Evolutionary conservation across 2,113 vertebrate species (phyloP), one percentile per base, ranked within the genome.

Genomic region (Bostrychus sinensis): DNA sequence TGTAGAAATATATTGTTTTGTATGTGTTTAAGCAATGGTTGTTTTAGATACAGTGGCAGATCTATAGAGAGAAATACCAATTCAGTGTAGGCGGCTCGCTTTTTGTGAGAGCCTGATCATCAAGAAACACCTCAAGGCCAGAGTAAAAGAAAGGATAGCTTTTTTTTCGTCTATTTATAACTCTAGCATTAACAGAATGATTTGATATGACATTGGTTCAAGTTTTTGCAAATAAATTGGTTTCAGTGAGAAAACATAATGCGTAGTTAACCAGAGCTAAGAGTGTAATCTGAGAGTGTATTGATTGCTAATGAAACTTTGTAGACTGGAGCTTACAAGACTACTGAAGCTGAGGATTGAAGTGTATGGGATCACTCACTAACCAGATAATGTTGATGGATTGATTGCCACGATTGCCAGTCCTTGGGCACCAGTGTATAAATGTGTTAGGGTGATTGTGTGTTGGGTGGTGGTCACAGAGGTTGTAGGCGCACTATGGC

Each of bases 1-100:
- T n/a, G n/a, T n/a, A n/a, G n/a, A n/a, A n/a, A n/a, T n/a, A n/a
- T n/a, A n/a, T n/a, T n/a, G n/a, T n/a, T n/a, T n/a, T n/a, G n/a
- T n/a, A 62, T 56, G 45, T 70, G 67, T 75, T 77, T 68, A 76
- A n/a, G 65, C 78, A 81, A 59, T 37, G 38, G 13, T 66, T 87
- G 67, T 66, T 87, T 82, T 78, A 72, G 58, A 89, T 89, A 72
- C 80, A 79, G 62, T 56, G 81, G 74, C 70, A 74, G 80, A 85
- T 81, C 70, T 84, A 82, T 82, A 61, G 59, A 80, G 54, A 1
- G 12, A 51, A 23, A n/a, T n/a, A 68, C 64, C 68, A 28, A 60
- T 65, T 48, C 16, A 8, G 75, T 56, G 73, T 55, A 62, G 79
- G 70, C 20, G 73, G 74, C 65, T 64, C 62, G 30, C n/a, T 83